These are phyloP conservation scores for Netelia fuscicornis DNA, from an alignment of 2,888 invertebrate species.

Conservation along the genomic window DNA sequence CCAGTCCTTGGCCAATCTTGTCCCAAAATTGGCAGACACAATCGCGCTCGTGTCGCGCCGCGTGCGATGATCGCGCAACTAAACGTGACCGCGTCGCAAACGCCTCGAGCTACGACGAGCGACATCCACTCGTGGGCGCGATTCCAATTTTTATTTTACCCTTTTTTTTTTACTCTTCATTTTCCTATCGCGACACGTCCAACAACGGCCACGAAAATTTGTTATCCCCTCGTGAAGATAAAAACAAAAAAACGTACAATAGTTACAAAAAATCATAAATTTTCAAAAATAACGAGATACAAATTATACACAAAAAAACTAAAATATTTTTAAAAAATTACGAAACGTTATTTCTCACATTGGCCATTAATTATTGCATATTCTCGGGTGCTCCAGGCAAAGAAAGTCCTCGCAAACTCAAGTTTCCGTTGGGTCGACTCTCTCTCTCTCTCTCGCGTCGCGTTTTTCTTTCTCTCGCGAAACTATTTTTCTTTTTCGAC, in stretches of 20 bases:
- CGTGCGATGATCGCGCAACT: background rate
- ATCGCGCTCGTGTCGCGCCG: slow-evolving; percentile 29
- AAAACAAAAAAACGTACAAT: background rate
- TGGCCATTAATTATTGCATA: slow-evolving; percentile 56
- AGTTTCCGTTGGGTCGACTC: slow-evolving; percentile 17
- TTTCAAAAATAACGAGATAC: background rate
- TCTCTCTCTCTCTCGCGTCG: background rate
- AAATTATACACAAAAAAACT: slow-evolving; percentile 22
- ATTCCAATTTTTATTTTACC: slow-evolving; percentile 48
- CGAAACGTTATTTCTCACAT: slow-evolving; percentile 28
- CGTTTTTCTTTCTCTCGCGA: slow-evolving; percentile 37
- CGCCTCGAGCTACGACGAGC: slow-evolving; percentile 25
- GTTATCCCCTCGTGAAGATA: background rate
- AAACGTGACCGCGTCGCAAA: no score
- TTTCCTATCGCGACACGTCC: slow-evolving; percentile 27
- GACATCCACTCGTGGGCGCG: slow-evolving; percentile 41
- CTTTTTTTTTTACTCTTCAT: background rate
- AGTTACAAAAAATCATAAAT: background rate
- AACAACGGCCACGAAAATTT: slow-evolving; percentile 45
- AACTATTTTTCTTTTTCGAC: slow-evolving; percentile 24
- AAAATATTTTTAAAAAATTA: slow-evolving; percentile 6
- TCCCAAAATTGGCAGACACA: slow-evolving; percentile 47
- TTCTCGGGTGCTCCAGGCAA: slow-evolving; percentile 53
- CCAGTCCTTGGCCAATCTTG: slow-evolving; percentile 25
- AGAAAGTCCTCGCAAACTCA: slow-evolving; percentile 35